Base-by-base conservation (phyloP, 2,888 invertebrate species). In the Zaprionus lineosus region DNA sequence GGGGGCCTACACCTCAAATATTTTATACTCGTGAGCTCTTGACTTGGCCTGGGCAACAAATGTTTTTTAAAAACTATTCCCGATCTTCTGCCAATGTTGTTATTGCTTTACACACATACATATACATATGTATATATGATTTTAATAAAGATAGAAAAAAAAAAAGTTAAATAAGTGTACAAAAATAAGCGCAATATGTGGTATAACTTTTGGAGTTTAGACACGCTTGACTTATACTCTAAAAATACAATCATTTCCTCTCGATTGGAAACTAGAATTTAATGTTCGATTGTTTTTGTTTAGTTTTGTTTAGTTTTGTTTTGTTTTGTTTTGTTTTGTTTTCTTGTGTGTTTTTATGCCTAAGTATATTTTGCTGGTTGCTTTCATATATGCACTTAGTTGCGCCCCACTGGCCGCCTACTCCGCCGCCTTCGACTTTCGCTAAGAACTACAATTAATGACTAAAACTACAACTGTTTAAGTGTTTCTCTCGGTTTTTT, bases 381-480 rank as follows among this genome's bases (percentile, higher is more conserved):
- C 29, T 53, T 43, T 40, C 58, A 63, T 83, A 78, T 79, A 77
- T 76, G 84, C 84, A 81, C 84, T 83, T 83, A 74, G 77, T 73
- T 75, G 79, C 79, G 55, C 65, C 55, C 56, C 36, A 9, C 19
- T 41, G 59, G 47, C 61, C 44, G 70, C 79, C 79, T 76, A 75
- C 73, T 79, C 76, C 63, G 65, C 2, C 24, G 24, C 66, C 74
- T 78, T 3, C 24, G 24, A 68, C 74, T 78, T 83, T 84, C 57
- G 69, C 79, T 82, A 82, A 70, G 59, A 81, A 67, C 81, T 82
- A 83, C 73, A 77, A 81, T 81, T 82, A 84, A 84, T 83, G 79
- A 84, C 82, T 84, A 84, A 74, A 59, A 69, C 81, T 81, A 83
- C 74, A 83, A 74, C 78, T 79, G 60, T 73, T 70, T 70, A 78